phyloP scores from a whole-genome alignment of 92 coral and sea anemone species.

The Zoanthus sociatus region DNA sequence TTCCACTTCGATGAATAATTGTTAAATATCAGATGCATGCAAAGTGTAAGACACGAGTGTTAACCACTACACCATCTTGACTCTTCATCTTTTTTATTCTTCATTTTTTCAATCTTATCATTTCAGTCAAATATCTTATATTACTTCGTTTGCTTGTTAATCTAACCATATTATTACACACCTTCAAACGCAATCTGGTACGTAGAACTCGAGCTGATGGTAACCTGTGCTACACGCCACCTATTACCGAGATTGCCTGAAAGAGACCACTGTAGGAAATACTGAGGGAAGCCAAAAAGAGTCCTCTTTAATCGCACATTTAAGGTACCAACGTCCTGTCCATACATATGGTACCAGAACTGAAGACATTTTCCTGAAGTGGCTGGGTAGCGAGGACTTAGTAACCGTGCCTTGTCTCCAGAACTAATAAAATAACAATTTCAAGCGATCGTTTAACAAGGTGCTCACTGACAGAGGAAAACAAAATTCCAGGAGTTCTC shows the following conservation, averaged over 20 bases:
- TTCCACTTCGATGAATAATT: too few species aligned
- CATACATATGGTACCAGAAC: constrained; percentile 98
- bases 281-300: constrained; percentile 71
- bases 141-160: background rate
- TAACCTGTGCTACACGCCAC: constrained; percentile 93
- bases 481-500: too few species aligned
- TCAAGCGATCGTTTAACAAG: background rate
- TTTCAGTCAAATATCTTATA: background rate
- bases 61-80: background rate
- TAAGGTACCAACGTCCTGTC: constrained; percentile 81
- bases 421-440: constrained; percentile 6
- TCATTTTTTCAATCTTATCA: background rate
- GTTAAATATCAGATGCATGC: too few species aligned
- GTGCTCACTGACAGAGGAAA: too few species aligned
- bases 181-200: constrained; percentile 85
- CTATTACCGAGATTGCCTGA: constrained; percentile 78
- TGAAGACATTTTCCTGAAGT: constrained; percentile 85
- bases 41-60: too few species aligned
- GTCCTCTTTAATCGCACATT: constrained; percentile 74
- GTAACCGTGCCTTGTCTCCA: constrained; percentile 86
- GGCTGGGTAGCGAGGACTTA: constrained; percentile 75
- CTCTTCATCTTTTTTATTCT: background rate
- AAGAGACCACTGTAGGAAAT: constrained; percentile 89
- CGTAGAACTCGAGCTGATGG: constrained; percentile 58
- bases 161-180: background rate